These are phyloP conservation scores for Pachymerium ferrugineum DNA, from an alignment of 2,888 invertebrate species.

Conservation along the genomic window DNA sequence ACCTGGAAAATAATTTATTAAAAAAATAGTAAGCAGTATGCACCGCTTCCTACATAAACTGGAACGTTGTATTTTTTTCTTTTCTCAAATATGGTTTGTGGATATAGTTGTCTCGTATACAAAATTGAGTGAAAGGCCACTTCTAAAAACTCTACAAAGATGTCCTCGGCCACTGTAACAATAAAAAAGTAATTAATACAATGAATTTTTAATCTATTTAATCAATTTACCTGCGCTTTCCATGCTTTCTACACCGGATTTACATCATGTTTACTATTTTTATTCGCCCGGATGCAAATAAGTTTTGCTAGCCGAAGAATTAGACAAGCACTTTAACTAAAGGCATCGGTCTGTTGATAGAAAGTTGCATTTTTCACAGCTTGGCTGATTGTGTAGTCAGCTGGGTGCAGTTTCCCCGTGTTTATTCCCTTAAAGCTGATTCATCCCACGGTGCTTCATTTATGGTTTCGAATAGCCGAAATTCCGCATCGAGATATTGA, in stretches of 20 bases:
- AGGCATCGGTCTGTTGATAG: too few relatives aligned
- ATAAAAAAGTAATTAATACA: not conserved
- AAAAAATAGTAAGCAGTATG: not conserved
- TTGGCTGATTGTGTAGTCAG: too few relatives aligned
- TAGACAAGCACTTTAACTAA: too few relatives aligned
- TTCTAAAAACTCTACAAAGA: constrained; percentile 19
- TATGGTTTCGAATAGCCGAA: too few relatives aligned
- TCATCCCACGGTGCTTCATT: too few relatives aligned
- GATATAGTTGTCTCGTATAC: not conserved
- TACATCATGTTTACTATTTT: not conserved
- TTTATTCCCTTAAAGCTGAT: too few relatives aligned
- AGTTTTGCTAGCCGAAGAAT: not conserved
- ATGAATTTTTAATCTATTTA: not conserved
- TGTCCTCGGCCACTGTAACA: not conserved
- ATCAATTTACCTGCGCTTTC: not conserved
- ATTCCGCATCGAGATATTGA: too few relatives aligned
- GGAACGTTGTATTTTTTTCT: constrained; percentile 9
- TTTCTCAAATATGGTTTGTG: constrained; percentile 6
- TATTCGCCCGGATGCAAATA: not conserved
- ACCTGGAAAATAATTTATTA: not conserved
- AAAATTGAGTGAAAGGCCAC: constrained; percentile 8
- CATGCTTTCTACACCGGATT: not conserved
- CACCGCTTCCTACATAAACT: not conserved
- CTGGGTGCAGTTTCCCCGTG: too few relatives aligned
- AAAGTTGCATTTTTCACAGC: too few relatives aligned